Conservation (phyloP, 2,113 vertebrate species). For the Apus apus region DNA sequence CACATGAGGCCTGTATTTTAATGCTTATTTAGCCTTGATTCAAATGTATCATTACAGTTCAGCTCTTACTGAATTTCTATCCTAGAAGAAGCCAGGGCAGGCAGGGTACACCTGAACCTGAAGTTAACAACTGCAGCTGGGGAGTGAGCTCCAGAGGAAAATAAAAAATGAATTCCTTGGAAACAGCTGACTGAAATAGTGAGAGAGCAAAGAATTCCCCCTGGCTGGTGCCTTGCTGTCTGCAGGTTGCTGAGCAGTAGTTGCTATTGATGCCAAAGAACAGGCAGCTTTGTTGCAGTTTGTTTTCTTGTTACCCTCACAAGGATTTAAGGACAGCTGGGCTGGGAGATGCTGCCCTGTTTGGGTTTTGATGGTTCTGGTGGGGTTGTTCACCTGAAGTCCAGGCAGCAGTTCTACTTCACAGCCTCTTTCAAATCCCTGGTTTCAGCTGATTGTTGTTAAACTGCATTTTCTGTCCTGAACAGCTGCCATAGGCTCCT, state of each 20-base stretch:
- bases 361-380: background rate
- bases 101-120: background rate
- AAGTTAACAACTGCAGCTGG: background rate
- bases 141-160: background rate
- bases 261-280: fast-evolving
- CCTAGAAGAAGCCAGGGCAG: background rate
- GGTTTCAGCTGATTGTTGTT: background rate
- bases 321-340: background rate
- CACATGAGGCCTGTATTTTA: background rate
- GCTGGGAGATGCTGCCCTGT: fast-evolving
- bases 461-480: background rate
- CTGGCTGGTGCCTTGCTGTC: background rate
- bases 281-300: background rate
- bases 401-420: background rate
- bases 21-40: too few species aligned
- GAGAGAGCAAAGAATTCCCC: background rate
- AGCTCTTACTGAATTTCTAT: background rate
- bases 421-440: background rate
- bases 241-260: background rate
- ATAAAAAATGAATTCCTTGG: background rate
- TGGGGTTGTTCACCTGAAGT: too few species aligned
- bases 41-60: too few species aligned
- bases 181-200: background rate
- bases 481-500: background rate
- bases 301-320: background rate